Conservation (phyloP, 2,888 invertebrate species). For the Punctoribates punctum region DNA sequence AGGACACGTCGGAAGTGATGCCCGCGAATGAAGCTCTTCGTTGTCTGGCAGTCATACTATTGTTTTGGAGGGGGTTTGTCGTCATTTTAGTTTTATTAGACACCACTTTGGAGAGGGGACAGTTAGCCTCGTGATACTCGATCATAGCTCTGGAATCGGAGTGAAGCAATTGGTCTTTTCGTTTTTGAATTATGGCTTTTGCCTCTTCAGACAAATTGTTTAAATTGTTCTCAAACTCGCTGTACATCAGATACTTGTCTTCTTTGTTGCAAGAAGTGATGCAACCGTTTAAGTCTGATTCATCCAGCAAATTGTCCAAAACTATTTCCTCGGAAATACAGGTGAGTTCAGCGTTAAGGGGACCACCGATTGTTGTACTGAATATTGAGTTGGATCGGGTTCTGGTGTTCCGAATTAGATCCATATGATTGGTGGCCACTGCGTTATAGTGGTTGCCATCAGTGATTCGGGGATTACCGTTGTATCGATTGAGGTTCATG, state of each 20-base stretch:
- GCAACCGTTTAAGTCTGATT: slow-evolving; percentile 47
- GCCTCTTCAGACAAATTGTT: slow-evolving; percentile 52
- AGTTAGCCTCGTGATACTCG: slow-evolving; percentile 22
- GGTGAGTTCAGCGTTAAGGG: slow-evolving; percentile 61
- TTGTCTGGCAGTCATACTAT: not conserved
- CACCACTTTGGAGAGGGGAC: not conserved
- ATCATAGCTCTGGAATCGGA: not conserved
- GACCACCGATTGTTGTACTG: slow-evolving; percentile 24
- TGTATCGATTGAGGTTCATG: not conserved
- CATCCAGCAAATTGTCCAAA: slow-evolving; percentile 48
- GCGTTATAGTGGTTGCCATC: slow-evolving; percentile 4
- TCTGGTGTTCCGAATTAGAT: slow-evolving; percentile 6
- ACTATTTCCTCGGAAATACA: slow-evolving; percentile 67
- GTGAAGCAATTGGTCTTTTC: not conserved
- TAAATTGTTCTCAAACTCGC: slow-evolving; percentile 78
- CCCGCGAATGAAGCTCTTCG: slow-evolving; percentile 19
- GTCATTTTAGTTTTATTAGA: not conserved
- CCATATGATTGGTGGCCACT: slow-evolving; percentile 33
- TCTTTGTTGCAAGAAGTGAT: slow-evolving; percentile 59
- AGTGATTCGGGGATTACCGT: not conserved
- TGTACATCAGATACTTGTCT: slow-evolving; percentile 78
- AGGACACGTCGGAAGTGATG: not conserved
- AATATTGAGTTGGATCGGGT: slow-evolving; percentile 33
- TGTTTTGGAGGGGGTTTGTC: slow-evolving; percentile 4
- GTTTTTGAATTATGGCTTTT: slow-evolving; percentile 26